Conservation (phyloP, 2,113 vertebrate species). For the Falcunculus frontatus region DNA sequence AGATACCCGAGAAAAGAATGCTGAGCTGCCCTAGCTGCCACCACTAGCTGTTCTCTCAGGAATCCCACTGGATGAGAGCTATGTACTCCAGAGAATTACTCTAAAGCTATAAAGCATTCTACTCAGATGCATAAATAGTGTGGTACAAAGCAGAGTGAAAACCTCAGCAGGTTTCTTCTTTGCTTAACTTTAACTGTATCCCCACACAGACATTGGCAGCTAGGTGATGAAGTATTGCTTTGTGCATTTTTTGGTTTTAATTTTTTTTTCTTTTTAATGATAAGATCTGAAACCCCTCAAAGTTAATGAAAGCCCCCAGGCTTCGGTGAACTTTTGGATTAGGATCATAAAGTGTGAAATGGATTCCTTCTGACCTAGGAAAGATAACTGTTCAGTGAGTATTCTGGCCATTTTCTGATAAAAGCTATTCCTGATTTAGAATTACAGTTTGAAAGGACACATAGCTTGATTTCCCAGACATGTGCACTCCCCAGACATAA, state of each 20-base stretch:
- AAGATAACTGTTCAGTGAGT: neutral
- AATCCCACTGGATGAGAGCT: neutral
- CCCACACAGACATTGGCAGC: neutral
- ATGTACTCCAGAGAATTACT: neutral
- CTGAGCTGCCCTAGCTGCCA: neutral
- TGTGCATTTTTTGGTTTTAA: neutral
- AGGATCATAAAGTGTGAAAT: neutral
- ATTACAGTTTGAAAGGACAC: neutral
- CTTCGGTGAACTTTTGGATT: neutral
- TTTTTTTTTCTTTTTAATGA: neutral
- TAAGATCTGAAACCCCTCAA: neutral
- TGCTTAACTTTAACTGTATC: neutral
- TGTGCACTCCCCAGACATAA: neutral
- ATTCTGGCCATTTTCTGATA: neutral
- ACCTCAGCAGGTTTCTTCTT: neutral
- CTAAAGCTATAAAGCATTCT: neutral
- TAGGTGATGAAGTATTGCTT: neutral
- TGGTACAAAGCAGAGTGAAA: neutral
- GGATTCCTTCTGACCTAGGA: neutral
- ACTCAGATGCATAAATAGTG: neutral
- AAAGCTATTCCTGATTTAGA: neutral
- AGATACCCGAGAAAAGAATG: neutral
- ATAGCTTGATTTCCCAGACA: neutral
- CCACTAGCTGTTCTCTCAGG: neutral
- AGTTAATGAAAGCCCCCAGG: neutral